Evolutionary conservation across 2,797 vertebrate genomes (phyloP), one percentile per base, ranked within the genome.

Genomic region (Chaunax sp.): DNA sequence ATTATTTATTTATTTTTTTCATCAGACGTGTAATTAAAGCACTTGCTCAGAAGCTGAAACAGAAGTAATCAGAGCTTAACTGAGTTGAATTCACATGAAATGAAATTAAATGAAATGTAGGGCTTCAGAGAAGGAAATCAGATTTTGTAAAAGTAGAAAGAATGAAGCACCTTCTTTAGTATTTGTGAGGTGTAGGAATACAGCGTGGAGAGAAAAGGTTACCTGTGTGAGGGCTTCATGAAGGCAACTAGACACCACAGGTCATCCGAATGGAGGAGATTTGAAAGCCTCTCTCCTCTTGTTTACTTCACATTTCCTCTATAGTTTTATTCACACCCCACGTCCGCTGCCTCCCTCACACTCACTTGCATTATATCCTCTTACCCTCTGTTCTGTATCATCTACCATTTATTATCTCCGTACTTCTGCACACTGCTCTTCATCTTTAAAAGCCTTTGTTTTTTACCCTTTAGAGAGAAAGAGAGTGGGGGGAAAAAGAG

Each of bases 371-470:
- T 80, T 75, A 65, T 69, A 57, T 63, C 38, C 50, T 6, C 37
- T 56, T 58, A 14, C 62, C 43, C 47, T 64, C 37, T 57, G 16
- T 60, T 71, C 26, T 54, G 35, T 9, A 37, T 70, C 49, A 64
- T 58, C 26, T 40, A 37, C 28, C 16, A 26, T 67, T 74, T 55
- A 22, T 78, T 53, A 64, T 52, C 15, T 19, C 18, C 44, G 55
- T 60, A 41, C 38, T 10, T 65, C 52, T 47, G 28, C 64, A 46
- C 16, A 4, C 14, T 15, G 22, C 44, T 41, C 26, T 20, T 67
- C 62, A 55, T 72, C 49, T 72, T 74, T 72, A 43, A 77, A 65
- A 59, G 18, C 19, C 28, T 50, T 12, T 61, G 18, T 62, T 79
- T 52, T 60, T 75, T 67, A 41, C 26, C 37, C 52, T 72, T 49